Base-by-base conservation (phyloP, 2,113 vertebrate species). In the Pollimyrus isidori region DNA sequence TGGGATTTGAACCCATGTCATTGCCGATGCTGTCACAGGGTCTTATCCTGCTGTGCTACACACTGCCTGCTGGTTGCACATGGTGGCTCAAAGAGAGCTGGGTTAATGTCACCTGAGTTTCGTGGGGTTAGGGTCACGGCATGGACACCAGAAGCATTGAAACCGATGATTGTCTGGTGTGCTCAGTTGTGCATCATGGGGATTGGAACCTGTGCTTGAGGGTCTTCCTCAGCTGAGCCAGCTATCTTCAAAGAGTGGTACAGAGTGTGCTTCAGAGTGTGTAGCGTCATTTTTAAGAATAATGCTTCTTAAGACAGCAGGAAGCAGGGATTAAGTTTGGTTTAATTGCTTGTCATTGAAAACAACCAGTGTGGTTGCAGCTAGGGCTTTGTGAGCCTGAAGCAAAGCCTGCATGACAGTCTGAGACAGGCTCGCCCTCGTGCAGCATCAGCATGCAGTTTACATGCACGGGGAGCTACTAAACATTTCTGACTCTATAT, bases 381-480 rank as follows among this genome's bases (percentile, higher is more conserved):
- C 91, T 84, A 85, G 62, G 80, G 56, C 76, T 91, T 91, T 92
- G 90, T 90, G 11, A 85, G 89, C 90, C 76, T 85, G 73, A 46
- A 39, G 50, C 87, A 82, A 52, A 76, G 86, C n/a, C 69, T 11
- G 52, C 52, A 2, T 19, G 39, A 21, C 30, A 80, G 73, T 35
- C 89, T 11, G 23, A 30, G 26, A 19, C 53, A 3, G 9, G 17
- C 56, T 58, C 9, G 15, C 53, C 17, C 53, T 53, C n/a, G 11
- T 92, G 89, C 88, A 56, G 82, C n/a, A 69, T 69, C n/a, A 69
- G 9, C n/a, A 26, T 30, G 62, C 62, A 91, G 92, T 92, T 89
- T 93, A 95, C 94, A 95, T 94, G 93, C 93, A 94, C 95, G 91
- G 94, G 45, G 94, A 93, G 94, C 93, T 84, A 94, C 94, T 93